Conservation (phyloP, 2,888 invertebrate species). For the Mesoligia furuncula region DNA sequence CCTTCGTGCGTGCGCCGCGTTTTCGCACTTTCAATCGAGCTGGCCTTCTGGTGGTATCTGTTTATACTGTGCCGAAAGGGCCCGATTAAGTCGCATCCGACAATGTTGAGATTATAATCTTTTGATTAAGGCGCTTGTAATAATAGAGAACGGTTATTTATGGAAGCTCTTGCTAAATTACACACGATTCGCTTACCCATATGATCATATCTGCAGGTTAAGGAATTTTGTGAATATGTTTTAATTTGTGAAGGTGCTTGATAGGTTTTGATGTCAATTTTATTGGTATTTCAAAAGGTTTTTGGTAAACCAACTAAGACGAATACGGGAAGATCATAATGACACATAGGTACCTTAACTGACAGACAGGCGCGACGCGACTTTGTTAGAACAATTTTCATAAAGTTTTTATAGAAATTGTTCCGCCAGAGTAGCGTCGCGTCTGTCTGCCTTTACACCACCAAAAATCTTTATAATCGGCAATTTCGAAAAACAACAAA, state of each 20-base stretch:
- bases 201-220: conserved; percentile 47
- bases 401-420: background rate
- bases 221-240: conserved; percentile 38
- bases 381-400: background rate
- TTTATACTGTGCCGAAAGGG: conserved; percentile 49
- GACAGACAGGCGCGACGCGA: rapidly evolving
- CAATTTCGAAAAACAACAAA: no score
- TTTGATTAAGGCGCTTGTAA: conserved; percentile 89
- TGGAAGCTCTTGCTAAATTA: conserved; percentile 79
- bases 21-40: background rate
- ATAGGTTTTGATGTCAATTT: conserved; percentile 1
- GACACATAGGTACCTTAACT: background rate
- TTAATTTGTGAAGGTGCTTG: conserved; percentile 17
- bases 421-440: background rate
- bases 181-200: conserved; percentile 71
- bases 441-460: background rate
- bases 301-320: background rate
- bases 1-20: background rate
- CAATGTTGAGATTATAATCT: conserved; percentile 88
- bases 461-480: no score
- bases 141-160: conserved; percentile 86
- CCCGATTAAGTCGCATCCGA: conserved; percentile 82
- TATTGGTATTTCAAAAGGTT: background rate
- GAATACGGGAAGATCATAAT: background rate
- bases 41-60: background rate